These are phyloP conservation scores for Aphidius gifuensis DNA, from an alignment of 1,140 invertebrate genomes.

Conservation along the genomic window DNA sequence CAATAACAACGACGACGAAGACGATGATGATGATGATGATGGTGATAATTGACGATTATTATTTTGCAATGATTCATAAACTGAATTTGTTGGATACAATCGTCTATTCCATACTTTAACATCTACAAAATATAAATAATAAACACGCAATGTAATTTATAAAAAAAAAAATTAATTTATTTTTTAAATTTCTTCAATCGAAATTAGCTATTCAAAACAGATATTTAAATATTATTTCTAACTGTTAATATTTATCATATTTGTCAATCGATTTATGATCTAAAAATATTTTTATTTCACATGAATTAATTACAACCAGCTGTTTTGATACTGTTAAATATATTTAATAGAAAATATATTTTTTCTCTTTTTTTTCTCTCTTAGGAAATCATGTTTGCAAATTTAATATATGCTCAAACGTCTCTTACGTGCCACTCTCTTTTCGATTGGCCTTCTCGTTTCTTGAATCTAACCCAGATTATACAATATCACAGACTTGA, in stretches of 20 bases:
- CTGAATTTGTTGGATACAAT: conserved; percentile 41
- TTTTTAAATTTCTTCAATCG: not conserved
- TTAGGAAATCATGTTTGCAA: conserved; percentile 27
- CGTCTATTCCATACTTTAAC: conserved; percentile 36
- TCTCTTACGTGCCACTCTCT: conserved; percentile 33
- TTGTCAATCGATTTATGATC: not conserved
- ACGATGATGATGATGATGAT: conserved; percentile 21
- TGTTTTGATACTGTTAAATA: no score
- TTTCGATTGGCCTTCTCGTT: conserved; percentile 38
- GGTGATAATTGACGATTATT: conserved; percentile 25
- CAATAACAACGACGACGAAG: conserved; percentile 17
- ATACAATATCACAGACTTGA: conserved; percentile 20
- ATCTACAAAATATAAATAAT: conserved; percentile 30
- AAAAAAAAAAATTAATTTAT: not conserved
- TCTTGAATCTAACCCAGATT: conserved; percentile 22
- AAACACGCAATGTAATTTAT: conserved; percentile 2
- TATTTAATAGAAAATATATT: no score
- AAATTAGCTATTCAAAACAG: not conserved
- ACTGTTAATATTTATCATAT: conserved; percentile 7
- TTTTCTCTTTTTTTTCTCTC: not conserved
- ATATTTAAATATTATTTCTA: conserved; percentile 15
- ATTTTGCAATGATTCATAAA: conserved; percentile 31
- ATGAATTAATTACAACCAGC: no score
- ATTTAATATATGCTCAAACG: conserved; percentile 22
- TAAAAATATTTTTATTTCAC: no score